Base-by-base conservation (phyloP, 2,888 invertebrate species). In the Drosophila pegasa region DNA sequence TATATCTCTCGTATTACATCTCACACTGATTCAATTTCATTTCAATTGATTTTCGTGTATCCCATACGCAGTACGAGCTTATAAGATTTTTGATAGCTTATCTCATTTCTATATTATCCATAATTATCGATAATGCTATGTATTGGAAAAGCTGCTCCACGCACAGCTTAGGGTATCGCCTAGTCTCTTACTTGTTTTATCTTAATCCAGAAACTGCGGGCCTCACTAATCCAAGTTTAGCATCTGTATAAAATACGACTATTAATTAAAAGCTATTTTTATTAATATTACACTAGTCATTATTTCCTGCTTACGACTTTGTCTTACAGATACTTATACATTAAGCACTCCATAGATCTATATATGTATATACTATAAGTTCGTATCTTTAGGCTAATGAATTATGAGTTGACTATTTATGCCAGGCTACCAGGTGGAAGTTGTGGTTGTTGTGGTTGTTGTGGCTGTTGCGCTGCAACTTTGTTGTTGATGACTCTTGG, bases 371-470 rank as follows among this genome's bases (percentile, higher is more conserved):
- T 12, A 35, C 2, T 14, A 14, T 12, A 29, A 7, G n/a, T 43
- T 43, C 14, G 22, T 12, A 57, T 22, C n/a, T 27, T 18, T 22
- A 31, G 9, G 40, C 22, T 14, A 10, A 20, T 67, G 66, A 67
- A 27, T 67, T 58, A 67, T 58, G 18, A n/a, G 27, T 10, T 16
- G 25, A 35, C 40, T 45, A 12, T 41, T 12, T 29, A 22, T 25
- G 18, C 47, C 52, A 37, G 56, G 10, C 37, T 16, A 14, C 54
- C 47, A 69, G 71, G 22, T 72, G 70, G 12, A 68, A 27, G 14
- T 48, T 43, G 55, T 27, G 40, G 27, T 16, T 33, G 20, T 33
- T 27, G 25, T 33, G 10, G 33, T 10, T 33, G 33, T 14, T 33
- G 43, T 31, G 7, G 47, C 7, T 45, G 45, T 18, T 18, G 29